Evolutionary conservation across 2,113 vertebrate genomes (phyloP), one percentile per base, ranked within the genome.

Genomic region (Atractosteus spatula): DNA sequence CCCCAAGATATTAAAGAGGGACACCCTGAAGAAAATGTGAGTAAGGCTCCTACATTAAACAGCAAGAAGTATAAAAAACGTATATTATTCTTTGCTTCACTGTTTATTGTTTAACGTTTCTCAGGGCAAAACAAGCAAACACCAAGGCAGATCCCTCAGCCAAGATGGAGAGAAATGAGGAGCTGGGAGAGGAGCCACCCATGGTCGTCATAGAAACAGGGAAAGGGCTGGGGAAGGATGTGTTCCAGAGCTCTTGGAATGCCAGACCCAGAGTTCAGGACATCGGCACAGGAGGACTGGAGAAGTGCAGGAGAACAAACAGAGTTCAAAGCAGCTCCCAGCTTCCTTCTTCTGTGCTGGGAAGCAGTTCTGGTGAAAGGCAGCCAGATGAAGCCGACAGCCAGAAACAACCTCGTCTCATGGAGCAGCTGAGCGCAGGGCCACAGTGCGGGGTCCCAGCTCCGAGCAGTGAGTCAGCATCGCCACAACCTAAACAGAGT

Each of bases 41-140:
- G 83, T 71, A 83, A 77, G 73, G 83, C 85, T 74, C 41, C 77
- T 79, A 80, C 85, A 79, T 79, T 76, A 55, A 72, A 75, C 74
- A 68, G 63, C 62, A 74, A 72, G 81, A 82, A 77, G 72, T 66
- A 13, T 68, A 54, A 59, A 69, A 61, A 77, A 62, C 8, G 55
- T 8, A 45, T n/a, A 12, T 78, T 71, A 78, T 73, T 78, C 85
- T 69, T 70, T 71, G 79, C 66, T 12, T 77, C 77, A 57, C 73
- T 80, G 71, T 70, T 75, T 66, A 79, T 74, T 72, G 75, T 56
- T 80, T 73, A 76, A 80, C 76, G 67, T 76, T 71, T 89, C 91
- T 79, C 87, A 96, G 95, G 68, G 85, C 82, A 77, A 93, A 89
- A 80, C 93, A 93, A 87, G 87, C 81, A n/a, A 77, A 87, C 83